Conservation (phyloP, 1,140 invertebrate species). For the Drosophila lini region DNA sequence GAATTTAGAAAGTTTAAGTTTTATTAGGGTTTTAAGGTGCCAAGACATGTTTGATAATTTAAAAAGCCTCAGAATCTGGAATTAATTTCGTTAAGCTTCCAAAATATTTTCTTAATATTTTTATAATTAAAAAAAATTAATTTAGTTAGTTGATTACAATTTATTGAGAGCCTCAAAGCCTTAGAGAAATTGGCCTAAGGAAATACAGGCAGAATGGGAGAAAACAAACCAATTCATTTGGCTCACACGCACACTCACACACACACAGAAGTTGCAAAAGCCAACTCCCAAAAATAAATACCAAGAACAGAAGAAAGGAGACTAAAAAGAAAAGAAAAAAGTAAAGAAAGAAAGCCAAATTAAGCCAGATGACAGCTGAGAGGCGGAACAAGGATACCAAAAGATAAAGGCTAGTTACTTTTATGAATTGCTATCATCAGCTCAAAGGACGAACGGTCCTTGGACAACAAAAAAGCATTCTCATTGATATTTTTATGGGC, state of each 20-base stretch:
- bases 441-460: constrained; percentile 36
- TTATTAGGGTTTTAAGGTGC: too few species aligned
- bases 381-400: background rate
- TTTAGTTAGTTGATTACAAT: too few species aligned
- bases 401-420: constrained; percentile 52
- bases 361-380: constrained; percentile 20
- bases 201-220: constrained; percentile 32
- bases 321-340: background rate
- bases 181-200: background rate
- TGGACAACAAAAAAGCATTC: constrained; percentile 45
- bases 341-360: constrained; percentile 1
- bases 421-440: constrained; percentile 45
- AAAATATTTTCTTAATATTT: background rate
- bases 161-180: too few species aligned
- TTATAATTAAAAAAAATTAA: background rate
- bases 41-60: too few species aligned
- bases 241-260: constrained; percentile 15
- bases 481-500: constrained; percentile 78
- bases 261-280: constrained; percentile 4
- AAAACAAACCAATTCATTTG: constrained; percentile 65
- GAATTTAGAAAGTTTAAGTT: too few species aligned
- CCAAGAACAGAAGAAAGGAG: constrained; percentile 1
- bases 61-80: background rate
- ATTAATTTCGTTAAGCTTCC: background rate
- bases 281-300: constrained; percentile 61